phyloP scores from a whole-genome alignment of 2,888 invertebrate species.

The Amphipoea lucens region DNA sequence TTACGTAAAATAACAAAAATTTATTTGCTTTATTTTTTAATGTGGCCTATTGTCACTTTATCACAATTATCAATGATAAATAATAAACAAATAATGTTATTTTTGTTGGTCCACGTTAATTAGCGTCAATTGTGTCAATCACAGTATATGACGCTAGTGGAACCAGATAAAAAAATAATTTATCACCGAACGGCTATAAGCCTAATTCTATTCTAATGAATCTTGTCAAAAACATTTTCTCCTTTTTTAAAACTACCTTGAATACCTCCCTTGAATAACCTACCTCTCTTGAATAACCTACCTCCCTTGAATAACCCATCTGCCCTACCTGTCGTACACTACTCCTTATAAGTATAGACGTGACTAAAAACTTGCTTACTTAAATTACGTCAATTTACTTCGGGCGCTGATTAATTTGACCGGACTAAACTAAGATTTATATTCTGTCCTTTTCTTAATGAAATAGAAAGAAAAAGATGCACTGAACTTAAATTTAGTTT shows the following conservation, averaged over 20 bases:
- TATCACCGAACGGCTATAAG: slow-evolving; percentile 9
- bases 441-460: no score
- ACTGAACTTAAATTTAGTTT: no score
- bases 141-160: slow-evolving; percentile 25
- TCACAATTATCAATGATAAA: slow-evolving; percentile 10
- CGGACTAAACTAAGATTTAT: no score
- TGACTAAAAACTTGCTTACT: no score
- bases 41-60: slow-evolving; percentile 1
- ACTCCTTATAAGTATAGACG: no score
- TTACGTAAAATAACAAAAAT: not conserved
- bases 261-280: not conserved
- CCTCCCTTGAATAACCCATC: not conserved
- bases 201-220: not conserved
- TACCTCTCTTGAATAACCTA: not conserved
- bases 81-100: not conserved
- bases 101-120: not conserved
- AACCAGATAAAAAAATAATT: slow-evolving; percentile 29
- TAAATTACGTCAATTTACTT: no score
- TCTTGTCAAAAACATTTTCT: not conserved
- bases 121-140: slow-evolving; percentile 33
- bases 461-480: no score
- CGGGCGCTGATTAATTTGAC: no score
- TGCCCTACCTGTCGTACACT: not conserved
- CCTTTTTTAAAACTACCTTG: not conserved
- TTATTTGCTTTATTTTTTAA: not conserved